These are phyloP conservation scores for Thinocorus orbignyianus DNA, from an alignment of 2,113 vertebrate genomes.

Conservation along the genomic window DNA sequence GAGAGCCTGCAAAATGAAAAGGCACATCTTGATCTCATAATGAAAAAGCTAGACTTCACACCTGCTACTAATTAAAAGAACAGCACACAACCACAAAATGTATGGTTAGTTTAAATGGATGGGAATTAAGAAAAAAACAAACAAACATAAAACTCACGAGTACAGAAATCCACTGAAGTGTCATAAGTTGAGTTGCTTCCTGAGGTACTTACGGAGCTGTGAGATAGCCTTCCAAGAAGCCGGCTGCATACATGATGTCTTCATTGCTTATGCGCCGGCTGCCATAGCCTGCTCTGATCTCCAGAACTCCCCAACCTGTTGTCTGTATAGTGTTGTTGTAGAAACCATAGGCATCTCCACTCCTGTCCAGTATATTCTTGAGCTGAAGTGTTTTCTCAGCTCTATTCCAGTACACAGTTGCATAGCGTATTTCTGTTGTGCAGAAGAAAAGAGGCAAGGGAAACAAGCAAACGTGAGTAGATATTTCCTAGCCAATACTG, in stretches of 20 bases:
- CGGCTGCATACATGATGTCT: constrained; percentile 84
- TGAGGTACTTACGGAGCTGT: constrained; percentile 84
- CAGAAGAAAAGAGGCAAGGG: neutral
- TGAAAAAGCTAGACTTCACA: neutral
- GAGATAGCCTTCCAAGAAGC: constrained; percentile 90
- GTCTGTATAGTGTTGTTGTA: constrained; percentile 81
- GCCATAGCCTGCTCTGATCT: constrained; percentile 88
- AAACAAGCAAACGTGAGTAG: neutral
- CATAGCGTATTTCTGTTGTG: constrained; percentile 68
- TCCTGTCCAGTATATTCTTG: constrained; percentile 78
- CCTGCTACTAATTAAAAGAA: neutral
- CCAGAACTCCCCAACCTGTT: constrained; percentile 88
- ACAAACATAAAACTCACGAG: neutral
- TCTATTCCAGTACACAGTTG: constrained; percentile 83
- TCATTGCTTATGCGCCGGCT: constrained; percentile 74
- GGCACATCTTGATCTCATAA: neutral
- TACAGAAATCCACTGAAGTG: neutral
- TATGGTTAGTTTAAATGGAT: neutral
- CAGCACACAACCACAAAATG: neutral
- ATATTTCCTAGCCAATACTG: neutral
- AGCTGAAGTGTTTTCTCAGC: constrained; percentile 73
- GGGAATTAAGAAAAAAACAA: neutral
- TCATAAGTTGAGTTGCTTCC: neutral
- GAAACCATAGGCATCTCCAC: constrained; percentile 86
- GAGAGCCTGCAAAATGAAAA: neutral